phyloP scores from a whole-genome alignment of 2,113 vertebrate species.

The Ginglymostoma cirratum region DNA sequence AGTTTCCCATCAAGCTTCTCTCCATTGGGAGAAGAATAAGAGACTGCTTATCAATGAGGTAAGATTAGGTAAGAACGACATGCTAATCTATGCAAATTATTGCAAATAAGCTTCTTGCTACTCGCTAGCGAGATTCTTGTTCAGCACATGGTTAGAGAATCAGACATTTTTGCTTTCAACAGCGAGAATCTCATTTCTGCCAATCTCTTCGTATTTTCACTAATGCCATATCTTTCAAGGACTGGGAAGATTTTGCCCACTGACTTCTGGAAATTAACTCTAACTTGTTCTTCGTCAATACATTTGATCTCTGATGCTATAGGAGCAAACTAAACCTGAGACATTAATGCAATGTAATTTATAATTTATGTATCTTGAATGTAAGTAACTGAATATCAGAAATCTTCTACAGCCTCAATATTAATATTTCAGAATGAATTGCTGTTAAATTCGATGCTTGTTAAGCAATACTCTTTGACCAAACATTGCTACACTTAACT shows the following conservation, averaged over 20 bases:
- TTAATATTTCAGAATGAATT: conserved; percentile 1
- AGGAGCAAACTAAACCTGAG: neutral
- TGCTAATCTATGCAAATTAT: too few relatives aligned
- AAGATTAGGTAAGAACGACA: too few relatives aligned
- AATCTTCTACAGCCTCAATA: neutral
- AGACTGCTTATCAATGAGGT: too few relatives aligned
- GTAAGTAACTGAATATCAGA: conserved; percentile 5
- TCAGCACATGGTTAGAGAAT: too few relatives aligned
- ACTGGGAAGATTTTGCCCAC: too few relatives aligned
- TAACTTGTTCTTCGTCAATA: neutral
- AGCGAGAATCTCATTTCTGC: too few relatives aligned
- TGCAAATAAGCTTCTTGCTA: too few relatives aligned
- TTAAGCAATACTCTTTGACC: neutral
- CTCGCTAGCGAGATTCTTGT: too few relatives aligned
- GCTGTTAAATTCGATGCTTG: neutral
- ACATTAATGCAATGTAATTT: neutral
- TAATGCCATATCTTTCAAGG: too few relatives aligned
- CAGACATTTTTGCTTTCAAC: too few relatives aligned
- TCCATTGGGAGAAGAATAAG: too few relatives aligned
- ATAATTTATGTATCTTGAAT: neutral
- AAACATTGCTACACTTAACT: neutral
- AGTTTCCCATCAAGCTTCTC: neutral
- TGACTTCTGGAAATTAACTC: neutral
- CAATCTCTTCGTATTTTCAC: too few relatives aligned
- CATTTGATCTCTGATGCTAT: neutral